Conservation (phyloP, 2,113 vertebrate species). For the Dromiciops gliroides region DNA sequence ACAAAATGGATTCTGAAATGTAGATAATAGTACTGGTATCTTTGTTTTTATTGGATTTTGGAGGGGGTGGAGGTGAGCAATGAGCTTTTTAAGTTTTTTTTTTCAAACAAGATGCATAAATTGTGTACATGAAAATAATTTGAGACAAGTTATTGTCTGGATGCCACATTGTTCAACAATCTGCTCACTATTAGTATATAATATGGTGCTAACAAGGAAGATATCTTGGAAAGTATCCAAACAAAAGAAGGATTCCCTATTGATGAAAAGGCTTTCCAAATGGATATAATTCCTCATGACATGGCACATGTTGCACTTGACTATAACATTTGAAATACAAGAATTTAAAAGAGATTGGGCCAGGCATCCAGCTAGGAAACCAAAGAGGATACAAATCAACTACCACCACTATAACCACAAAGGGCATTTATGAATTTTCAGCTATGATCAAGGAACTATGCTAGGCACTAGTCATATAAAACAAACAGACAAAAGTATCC, state of each 20-base stretch:
- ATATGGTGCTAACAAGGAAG: neutral
- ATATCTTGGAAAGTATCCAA: neutral
- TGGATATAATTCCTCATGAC: neutral
- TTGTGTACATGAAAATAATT: neutral
- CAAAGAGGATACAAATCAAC: neutral
- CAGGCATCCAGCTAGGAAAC: neutral
- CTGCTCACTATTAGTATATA: neutral
- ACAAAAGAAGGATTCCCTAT: too few species aligned
- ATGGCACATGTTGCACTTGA: neutral
- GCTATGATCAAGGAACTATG: neutral
- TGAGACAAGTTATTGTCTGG: neutral
- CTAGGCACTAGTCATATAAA: neutral
- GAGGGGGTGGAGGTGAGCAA: neutral
- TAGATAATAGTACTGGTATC: too few species aligned
- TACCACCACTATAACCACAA: neutral
- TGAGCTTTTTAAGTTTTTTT: neutral
- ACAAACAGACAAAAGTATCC: neutral
- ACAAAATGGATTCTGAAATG: neutral
- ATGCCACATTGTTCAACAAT: neutral
- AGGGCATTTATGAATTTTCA: neutral
- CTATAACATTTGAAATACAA: neutral
- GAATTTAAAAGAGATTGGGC: neutral
- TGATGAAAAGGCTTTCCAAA: neutral
- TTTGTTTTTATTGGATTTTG: too few species aligned
- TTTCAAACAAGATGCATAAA: neutral